Evolutionary conservation across 2,888 invertebrate genomes (phyloP), one percentile per base, ranked within the genome.

Genomic region (Doris montereyensis): DNA sequence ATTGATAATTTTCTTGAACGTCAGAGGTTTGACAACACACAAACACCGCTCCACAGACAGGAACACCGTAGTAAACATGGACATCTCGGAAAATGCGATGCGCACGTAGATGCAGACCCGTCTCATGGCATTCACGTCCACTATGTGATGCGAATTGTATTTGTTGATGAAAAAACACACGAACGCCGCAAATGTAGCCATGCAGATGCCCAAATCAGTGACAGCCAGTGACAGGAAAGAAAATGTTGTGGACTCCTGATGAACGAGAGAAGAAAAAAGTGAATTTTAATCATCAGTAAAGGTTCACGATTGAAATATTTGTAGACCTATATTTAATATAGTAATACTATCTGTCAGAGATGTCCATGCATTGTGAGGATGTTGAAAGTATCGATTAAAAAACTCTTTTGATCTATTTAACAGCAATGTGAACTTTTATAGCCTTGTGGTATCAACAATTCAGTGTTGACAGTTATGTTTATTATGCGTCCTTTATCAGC

Each of bases 11-110:
- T 60, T 62, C 62, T 77, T 77, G 8, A 77, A 68, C 4, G 68
- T 71, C 13, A 77, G 32, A 57, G 77, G 77, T 0, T 28, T n/a
- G 8, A 34, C 35, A 1, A 77, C 71, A 35, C 77, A 77, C 0
- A 77, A 26, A 62, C 77, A 77, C 26, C 77, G 30, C 32, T 77
- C 77, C n/a, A 77, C 17, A 4, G 77, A 68, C 10, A 77, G 32
- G 71, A 71, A 71, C 0, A 71, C 71, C 2, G 77, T 77, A 17
- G 68, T 77, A 2, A 77, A 4, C 13, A 68, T 57, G 24, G 77
- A 57, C 32, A 77, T 77, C 5, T 68, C 28, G n/a, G 71, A 58
- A 28, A 71, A 77, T 13, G n/a, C 62, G 62, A 21, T 62, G 10
- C 62, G 62, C n/a, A n/a, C n/a, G 21, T n/a, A 62, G 62, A 13